Evolutionary conservation across 2,113 vertebrate genomes (phyloP), one percentile per base, ranked within the genome.

Genomic region (Dolichotis patagonum): DNA sequence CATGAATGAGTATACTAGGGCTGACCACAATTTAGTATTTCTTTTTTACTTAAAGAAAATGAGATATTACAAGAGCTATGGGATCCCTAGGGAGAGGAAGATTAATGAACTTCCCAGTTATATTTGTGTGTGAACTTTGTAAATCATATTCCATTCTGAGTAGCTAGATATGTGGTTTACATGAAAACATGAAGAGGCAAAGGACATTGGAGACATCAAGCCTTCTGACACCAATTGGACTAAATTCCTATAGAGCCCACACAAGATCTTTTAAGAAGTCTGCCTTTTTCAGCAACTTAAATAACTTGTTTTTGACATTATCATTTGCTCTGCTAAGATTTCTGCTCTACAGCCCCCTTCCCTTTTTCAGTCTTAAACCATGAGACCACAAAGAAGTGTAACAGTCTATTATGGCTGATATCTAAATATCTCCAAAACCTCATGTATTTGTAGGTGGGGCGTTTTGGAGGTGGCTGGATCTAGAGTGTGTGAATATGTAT

Each of bases 281-380:
- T 71, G 26, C 24, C 13, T 71, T 9, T 88, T 85, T 63, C 12
- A 60, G 52, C 73, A 84, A 63, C 24, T 81, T 84, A 89, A 16
- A 90, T 32, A 71, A 94, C 67, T 78, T 88, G 52, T 75, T 91
- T 88, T 93, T 69, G 63, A 63, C 3, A 81, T 81, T 67, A 28
- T 71, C 14, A 89, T 86, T 28, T 95, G 1, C 41, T 85, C 0
- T 63, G 28, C 52, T 78, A 71, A 54, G 28, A 93, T 78, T 86
- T 93, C 80, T 65, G 54, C 2, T 86, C 24, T 54, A 30, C 2
- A 71, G 46, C 54, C 6, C 7, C 2, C 26, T 58, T 41, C 49
- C 56, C 32, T 22, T 11, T 60, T 30, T 92, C 69, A 22, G 17
- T 60, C 67, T 90, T 73, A 67, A 96, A 49, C 12, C 89, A 26